phyloP scores from a whole-genome alignment of 2,797 vertebrate genomes.

The Brachyrhaphis roseni region DNA sequence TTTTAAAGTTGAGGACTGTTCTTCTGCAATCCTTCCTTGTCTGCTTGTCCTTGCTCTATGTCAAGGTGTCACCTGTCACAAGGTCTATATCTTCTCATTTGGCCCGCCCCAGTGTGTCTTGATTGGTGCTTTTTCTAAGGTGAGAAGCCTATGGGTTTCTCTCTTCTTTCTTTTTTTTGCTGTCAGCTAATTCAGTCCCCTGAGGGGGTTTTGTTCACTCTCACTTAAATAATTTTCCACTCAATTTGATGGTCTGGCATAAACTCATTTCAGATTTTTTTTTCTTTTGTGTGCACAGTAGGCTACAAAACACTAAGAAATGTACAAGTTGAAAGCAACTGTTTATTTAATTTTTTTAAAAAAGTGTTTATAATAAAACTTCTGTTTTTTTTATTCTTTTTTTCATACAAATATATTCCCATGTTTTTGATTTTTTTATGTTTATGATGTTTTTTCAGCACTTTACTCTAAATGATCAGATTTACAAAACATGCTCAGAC shows the following conservation, averaged over 20 bases:
- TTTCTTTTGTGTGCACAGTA: neutral
- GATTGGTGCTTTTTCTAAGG: slow-evolving; percentile 75
- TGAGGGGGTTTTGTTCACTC: slow-evolving; percentile 52
- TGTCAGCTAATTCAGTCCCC: slow-evolving; percentile 69
- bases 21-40: slow-evolving; percentile 40
- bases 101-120: slow-evolving; percentile 74
- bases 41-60: slow-evolving; percentile 76
- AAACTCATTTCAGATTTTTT: slow-evolving; percentile 23
- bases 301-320: neutral
- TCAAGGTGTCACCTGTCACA: slow-evolving; percentile 79
- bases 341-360: too few species aligned
- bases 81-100: slow-evolving; percentile 80
- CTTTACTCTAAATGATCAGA: neutral
- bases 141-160: slow-evolving; percentile 52
- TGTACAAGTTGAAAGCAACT: neutral
- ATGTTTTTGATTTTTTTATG: neutral
- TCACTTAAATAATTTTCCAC: slow-evolving; percentile 69
- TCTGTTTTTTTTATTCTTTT: neutral
- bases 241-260: slow-evolving; percentile 33
- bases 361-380: neutral
- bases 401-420: neutral
- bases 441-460: neutral
- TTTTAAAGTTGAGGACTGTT: slow-evolving; percentile 17
- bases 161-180: slow-evolving; percentile 41
- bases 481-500: neutral